Evolutionary conservation across 92 coral and sea anemone species (phyloP), one percentile per base, ranked within the genome.

Genomic region (Porites lobata): DNA sequence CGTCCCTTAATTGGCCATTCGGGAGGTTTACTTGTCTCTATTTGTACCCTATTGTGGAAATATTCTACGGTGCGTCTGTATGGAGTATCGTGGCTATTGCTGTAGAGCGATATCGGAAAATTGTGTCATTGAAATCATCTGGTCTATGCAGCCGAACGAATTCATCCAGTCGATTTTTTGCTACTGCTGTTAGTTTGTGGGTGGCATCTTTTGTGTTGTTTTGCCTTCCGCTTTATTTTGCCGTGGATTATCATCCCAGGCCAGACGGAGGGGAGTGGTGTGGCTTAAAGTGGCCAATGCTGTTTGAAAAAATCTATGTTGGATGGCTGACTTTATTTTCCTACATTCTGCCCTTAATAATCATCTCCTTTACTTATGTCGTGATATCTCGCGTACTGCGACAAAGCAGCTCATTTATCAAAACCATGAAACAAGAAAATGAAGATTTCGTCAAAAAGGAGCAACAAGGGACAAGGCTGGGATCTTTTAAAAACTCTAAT

Each of bases 61-160:
- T 80, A 24, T 92, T 92, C 29, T 84, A 38, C 38, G 92, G 94
- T 7, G 90, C 80, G 11, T 92, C 94, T 1, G 84, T 82, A 8
- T 69, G 86, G 77, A 69, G 65, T 18, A 72, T 82, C n/a, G 69
- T 77, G 5, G 69, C 58, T 18, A 70, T 82, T 12, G 86, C 86
- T 14, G 11, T 69, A 9, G 64, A 59, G 1, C 86, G 86, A 11
- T 59, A 82, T 58, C 69, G 69, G 2, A 56, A n/a, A 38, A 50
- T 70, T 5, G 18, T 71, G 50, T 19, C 50, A 4, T 56, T 7
- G 22, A 3, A 50, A 50, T n/a, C 24, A 24, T 22, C 47, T 63
- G 19, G 47, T 62, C 65, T 15, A 14, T 21, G 26, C 81, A 84
- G 13, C 20, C 7, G 53, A 13, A 65, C 17, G 65, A 43, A 50